Evolutionary conservation across 53 echinoderm and acorn worm species (phyloP).

Genomic region (Hippasteria phrygiana): DNA sequence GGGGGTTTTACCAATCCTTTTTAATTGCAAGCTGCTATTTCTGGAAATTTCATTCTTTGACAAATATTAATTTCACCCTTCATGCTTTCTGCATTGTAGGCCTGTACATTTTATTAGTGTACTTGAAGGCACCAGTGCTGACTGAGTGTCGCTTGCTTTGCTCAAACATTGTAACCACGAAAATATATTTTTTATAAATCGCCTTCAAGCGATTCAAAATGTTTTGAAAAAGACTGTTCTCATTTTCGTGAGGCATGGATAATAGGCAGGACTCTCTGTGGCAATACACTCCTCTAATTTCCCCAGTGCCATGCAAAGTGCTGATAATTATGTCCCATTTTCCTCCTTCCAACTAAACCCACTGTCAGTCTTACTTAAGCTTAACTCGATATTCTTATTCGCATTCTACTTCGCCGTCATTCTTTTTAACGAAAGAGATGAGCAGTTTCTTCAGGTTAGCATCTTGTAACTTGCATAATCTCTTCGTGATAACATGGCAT

Average conservation of each 20-base stretch:
- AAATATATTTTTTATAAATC: not conserved
- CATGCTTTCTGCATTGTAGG: not conserved
- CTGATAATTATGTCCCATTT: not conserved
- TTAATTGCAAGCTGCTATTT: no score
- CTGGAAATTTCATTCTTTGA: no score
- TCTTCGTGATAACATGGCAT: no score
- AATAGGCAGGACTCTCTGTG: not conserved
- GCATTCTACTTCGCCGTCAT: not conserved
- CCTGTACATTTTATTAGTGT: no score
- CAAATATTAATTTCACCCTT: no score
- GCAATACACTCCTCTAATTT: not conserved
- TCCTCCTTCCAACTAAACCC: not conserved
- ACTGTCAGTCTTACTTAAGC: not conserved
- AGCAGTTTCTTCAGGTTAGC: not conserved
- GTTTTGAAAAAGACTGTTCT: slow-evolving; percentile 19
- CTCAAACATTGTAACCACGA: not conserved
- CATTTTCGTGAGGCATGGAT: slow-evolving; percentile 19
- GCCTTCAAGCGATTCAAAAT: slow-evolving; percentile 17
- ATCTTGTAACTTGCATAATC: slow-evolving; percentile 16
- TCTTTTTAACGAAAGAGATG: not conserved
- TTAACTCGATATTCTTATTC: not conserved
- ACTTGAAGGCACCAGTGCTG: no score
- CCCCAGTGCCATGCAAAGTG: slow-evolving; percentile 28
- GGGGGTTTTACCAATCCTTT: no score
- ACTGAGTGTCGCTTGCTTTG: not conserved